These are phyloP conservation scores for Ochropleura plecta DNA, from an alignment of 2,888 invertebrate species.

Conservation along the genomic window DNA sequence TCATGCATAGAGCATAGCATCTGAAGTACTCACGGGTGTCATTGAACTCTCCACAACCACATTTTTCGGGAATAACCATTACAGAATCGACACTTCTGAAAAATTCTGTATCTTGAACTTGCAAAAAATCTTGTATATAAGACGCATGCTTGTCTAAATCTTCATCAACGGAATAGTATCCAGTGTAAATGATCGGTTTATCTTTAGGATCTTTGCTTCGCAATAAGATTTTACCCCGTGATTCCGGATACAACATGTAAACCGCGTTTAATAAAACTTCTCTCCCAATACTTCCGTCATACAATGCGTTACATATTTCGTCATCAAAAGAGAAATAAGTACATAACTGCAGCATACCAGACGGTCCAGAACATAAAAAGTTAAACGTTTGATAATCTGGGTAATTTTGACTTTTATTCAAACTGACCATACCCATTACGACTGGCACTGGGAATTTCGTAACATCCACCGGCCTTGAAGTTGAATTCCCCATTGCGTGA, in stretches of 20 bases:
- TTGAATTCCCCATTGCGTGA: slow-evolving; percentile 62
- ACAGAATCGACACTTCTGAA: neutral
- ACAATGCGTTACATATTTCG: neutral
- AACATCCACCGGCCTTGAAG: slow-evolving; percentile 68
- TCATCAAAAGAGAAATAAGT: neutral
- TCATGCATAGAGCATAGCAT: slow-evolving; percentile 91
- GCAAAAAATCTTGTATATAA: neutral
- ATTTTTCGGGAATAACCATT: slow-evolving; percentile 1
- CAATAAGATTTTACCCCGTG: slow-evolving; percentile 2
- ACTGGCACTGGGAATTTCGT: slow-evolving; percentile 69
- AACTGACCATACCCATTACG: slow-evolving; percentile 83
- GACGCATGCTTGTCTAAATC: neutral
- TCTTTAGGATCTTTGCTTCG: slow-evolving; percentile 3
- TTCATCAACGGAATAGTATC: neutral
- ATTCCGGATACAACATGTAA: neutral
- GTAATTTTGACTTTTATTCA: slow-evolving; percentile 88
- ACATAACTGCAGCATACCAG: neutral
- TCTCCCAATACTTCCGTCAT: neutral
- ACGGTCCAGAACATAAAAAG: neutral
- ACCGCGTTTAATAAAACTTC: neutral
- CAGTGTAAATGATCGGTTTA: neutral
- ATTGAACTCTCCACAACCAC: neutral
- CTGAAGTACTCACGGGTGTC: slow-evolving; percentile 91
- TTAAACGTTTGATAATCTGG: slow-evolving; percentile 76
- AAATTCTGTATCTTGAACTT: neutral